Percentiles rank a stretch among this genome's conserved stretches.
Conservation (phyloP, 1,140 invertebrate genomes). For the Sweltsa coloradensis region DNA sequence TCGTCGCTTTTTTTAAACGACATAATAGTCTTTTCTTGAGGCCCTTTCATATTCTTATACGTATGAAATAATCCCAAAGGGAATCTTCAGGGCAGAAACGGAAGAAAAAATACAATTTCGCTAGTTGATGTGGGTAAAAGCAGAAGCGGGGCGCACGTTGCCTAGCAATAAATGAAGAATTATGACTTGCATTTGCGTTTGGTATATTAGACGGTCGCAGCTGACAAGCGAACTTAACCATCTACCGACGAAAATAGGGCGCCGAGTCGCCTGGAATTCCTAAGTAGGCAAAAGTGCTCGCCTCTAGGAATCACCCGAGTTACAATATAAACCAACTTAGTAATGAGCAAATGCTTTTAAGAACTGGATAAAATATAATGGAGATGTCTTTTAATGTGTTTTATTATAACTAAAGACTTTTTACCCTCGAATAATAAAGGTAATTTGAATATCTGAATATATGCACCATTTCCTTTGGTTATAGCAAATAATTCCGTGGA, state of each 20-base stretch:
- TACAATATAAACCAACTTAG: slow-evolving; percentile 3
- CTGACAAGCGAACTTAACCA: not conserved
- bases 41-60: too few relatives aligned
- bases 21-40: too few relatives aligned
- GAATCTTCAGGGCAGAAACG: too few relatives aligned
- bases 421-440: too few relatives aligned
- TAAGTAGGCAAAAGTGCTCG: slow-evolving; percentile 14
- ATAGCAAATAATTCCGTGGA: too few relatives aligned
- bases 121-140: too few relatives aligned
- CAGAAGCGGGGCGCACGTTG: too few relatives aligned
- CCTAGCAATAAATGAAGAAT: slow-evolving; percentile 13
- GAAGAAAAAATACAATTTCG: too few relatives aligned
- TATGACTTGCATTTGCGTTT: slow-evolving; percentile 11
- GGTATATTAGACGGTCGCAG: not conserved
- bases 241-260: not conserved
- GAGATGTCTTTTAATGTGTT: slow-evolving; percentile 11
- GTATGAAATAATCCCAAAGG: too few relatives aligned
- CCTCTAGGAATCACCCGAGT: not conserved
- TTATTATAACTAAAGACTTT: not conserved
- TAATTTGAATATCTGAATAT: too few relatives aligned
- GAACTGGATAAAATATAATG: slow-evolving; percentile 12
- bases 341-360: slow-evolving; percentile 23
- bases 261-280: slow-evolving; percentile 6
- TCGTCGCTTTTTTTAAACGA: too few relatives aligned
- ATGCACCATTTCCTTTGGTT: too few relatives aligned